These are phyloP conservation scores for Ramphastos sulfuratus DNA, from an alignment of 2,113 vertebrate species.

Conservation along the genomic window DNA sequence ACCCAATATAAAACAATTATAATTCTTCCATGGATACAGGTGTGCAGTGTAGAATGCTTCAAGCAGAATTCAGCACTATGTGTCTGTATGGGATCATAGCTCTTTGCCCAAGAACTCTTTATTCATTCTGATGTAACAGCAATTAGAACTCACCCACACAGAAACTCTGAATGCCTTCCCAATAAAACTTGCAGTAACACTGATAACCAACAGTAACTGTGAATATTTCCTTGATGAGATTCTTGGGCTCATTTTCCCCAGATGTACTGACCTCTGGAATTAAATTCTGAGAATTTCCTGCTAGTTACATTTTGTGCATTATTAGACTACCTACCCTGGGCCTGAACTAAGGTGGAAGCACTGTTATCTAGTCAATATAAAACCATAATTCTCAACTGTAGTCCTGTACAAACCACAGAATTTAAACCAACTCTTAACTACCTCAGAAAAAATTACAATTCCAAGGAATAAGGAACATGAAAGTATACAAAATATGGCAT, in stretches of 20 bases:
- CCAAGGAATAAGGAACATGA: neutral
- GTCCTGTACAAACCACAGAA: neutral
- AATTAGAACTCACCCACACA: neutral
- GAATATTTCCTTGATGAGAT: slow-evolving; percentile 29
- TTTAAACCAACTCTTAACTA: neutral
- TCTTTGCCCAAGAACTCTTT: slow-evolving; percentile 31
- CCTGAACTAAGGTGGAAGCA: neutral
- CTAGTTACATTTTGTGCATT: neutral
- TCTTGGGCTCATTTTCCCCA: neutral
- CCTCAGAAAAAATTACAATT: neutral
- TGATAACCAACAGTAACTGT: slow-evolving; percentile 10
- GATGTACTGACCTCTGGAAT: neutral
- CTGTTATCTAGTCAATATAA: neutral
- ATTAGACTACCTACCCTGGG: neutral
- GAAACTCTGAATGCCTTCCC: slow-evolving; percentile 11
- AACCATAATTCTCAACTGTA: neutral
- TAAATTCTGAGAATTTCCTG: neutral
- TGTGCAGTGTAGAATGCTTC: neutral
- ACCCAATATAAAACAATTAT: neutral
- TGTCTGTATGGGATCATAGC: neutral
- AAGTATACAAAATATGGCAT: neutral
- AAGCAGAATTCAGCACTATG: neutral
- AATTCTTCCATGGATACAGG: neutral
- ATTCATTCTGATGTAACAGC: slow-evolving; percentile 41
- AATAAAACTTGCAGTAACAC: slow-evolving; percentile 25